Percentiles rank a stretch among this genome's conserved stretches.
These are phyloP conservation scores for Yoshiicerus persimilis DNA, from an alignment of 1,140 invertebrate genomes.

Conservation along the genomic window DNA sequence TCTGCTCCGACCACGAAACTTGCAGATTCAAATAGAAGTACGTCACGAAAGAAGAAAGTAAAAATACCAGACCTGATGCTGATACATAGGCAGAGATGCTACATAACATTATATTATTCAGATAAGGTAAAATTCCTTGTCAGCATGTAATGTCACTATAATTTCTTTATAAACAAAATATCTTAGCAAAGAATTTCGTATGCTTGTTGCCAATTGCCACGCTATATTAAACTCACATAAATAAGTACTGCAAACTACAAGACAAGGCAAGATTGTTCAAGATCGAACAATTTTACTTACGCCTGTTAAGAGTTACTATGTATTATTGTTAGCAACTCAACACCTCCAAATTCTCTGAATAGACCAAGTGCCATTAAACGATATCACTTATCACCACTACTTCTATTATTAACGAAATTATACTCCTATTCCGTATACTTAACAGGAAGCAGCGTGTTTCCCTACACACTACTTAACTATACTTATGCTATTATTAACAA, in stretches of 20 bases:
- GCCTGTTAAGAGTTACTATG: not conserved
- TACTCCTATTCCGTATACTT: not conserved
- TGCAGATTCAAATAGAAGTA: not conserved
- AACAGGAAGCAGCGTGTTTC: not conserved
- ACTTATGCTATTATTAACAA: not conserved
- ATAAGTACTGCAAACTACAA: no score
- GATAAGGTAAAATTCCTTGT: not conserved
- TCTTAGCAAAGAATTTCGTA: not conserved
- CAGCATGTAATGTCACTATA: not conserved
- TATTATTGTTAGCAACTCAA: not conserved
- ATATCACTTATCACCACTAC: not conserved
- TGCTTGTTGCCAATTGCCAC: not conserved
- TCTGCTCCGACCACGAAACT: not conserved
- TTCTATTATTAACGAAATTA: constrained; percentile 7
- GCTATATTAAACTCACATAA: no score
- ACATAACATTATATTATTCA: not conserved
- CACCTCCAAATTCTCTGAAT: not conserved
- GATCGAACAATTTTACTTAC: not conserved
- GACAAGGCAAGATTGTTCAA: not conserved
- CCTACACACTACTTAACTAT: not conserved
- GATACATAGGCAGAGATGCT: not conserved
- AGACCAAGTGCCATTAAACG: not conserved
- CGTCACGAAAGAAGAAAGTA: not conserved
- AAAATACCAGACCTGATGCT: not conserved
- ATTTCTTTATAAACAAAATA: not conserved